Conservation (phyloP, 2,797 vertebrate species). For the Pristis pectinata region DNA sequence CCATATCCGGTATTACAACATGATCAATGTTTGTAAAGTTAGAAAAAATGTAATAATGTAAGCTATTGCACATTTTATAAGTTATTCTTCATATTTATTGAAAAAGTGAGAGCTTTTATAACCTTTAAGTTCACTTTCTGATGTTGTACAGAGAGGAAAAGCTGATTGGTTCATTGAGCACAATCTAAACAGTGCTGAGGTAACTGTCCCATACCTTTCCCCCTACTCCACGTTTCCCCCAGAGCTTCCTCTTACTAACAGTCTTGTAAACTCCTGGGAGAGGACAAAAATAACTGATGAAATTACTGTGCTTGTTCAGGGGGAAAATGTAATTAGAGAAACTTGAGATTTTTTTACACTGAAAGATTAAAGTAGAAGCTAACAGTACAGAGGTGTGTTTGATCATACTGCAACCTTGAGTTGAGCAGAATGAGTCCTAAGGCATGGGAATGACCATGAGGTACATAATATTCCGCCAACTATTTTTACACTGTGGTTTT, state of each 20-base stretch:
- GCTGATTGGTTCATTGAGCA: neutral
- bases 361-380: too few species aligned
- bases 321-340: neutral
- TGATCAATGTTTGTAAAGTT: neutral
- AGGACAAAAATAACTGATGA: neutral
- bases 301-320: neutral
- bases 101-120: neutral
- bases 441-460: neutral
- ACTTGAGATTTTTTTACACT: too few species aligned
- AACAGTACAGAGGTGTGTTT: too few species aligned
- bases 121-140: neutral
- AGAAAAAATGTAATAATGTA: neutral
- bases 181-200: neutral
- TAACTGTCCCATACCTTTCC: too few species aligned
- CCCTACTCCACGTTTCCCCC: too few species aligned
- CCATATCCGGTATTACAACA: neutral
- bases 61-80: neutral
- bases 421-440: neutral
- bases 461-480: neutral
- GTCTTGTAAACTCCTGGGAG: neutral
- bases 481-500: neutral
- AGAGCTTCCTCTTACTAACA: neutral
- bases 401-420: too few species aligned
- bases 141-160: neutral
- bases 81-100: neutral